phyloP scores from a whole-genome alignment of 37 sponge, comb jelly and placozoan species.

The Tethya wilhelma region DNA sequence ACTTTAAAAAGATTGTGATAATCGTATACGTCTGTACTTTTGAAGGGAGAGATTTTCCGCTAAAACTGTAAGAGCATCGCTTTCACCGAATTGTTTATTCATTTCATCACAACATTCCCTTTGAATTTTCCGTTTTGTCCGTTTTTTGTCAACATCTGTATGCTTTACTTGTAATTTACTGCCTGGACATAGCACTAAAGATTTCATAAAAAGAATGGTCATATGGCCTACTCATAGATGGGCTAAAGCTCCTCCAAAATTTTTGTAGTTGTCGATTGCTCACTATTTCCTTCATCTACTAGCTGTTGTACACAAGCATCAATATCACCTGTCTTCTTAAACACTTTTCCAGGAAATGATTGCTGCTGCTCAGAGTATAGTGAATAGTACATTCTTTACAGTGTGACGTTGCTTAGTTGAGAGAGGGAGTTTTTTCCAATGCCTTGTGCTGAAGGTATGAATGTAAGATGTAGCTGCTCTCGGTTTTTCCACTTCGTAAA shows the following conservation, averaged over 20 bases:
- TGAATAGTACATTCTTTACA: slow-evolving; percentile 14
- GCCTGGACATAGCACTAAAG: too few species aligned
- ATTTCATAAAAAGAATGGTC: too few species aligned
- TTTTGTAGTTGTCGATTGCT: not conserved
- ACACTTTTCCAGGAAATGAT: too few species aligned
- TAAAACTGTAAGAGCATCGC: slow-evolving; percentile 9
- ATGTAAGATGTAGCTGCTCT: not conserved
- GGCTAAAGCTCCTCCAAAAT: slow-evolving; percentile 2
- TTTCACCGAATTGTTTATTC: not conserved
- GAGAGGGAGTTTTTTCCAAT: not conserved
- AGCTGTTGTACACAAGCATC: not conserved
- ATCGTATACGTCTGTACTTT: not conserved
- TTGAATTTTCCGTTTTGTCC: not conserved
- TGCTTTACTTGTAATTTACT: too few species aligned
- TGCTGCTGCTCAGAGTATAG: too few species aligned
- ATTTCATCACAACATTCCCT: slow-evolving; percentile 14
- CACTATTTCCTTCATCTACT: not conserved
- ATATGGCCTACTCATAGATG: too few species aligned
- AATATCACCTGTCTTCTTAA: too few species aligned
- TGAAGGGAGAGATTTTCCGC: slow-evolving; percentile 5
- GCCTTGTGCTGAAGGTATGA: not conserved
- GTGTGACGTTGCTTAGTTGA: not conserved
- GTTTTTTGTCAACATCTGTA: slow-evolving; percentile 1
- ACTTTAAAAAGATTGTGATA: slow-evolving; percentile 6
- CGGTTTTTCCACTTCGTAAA: not conserved